Conservation (phyloP, 2,888 invertebrate genomes). For the Polydrusus cervinus region DNA sequence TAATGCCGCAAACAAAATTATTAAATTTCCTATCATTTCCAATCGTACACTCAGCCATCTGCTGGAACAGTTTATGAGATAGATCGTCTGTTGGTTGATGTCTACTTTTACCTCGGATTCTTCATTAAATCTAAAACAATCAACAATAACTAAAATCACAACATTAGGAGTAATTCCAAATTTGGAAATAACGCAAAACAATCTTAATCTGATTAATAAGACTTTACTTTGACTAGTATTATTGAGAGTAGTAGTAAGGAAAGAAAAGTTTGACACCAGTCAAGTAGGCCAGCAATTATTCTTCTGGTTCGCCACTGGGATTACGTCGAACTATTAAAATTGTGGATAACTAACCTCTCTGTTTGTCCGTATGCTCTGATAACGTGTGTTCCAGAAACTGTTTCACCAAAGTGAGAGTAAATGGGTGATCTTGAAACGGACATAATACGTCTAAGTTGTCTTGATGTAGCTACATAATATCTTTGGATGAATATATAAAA, state of each 20-base stretch:
- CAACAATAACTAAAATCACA: no score
- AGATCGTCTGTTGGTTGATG: constrained; percentile 92
- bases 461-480: constrained; percentile 93
- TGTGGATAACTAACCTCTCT: constrained; percentile 76
- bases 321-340: no score
- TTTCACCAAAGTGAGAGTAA: constrained; percentile 97
- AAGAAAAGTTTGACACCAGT: no score
- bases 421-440: constrained; percentile 96
- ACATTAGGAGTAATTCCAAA: no score
- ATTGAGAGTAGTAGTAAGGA: no score
- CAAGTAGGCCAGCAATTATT: no score
- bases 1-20: constrained; percentile 94
- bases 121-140: constrained; percentile 79
- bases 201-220: no score
- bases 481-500: constrained; percentile 91
- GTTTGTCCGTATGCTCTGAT: constrained; percentile 90
- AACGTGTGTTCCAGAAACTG: constrained; percentile 87
- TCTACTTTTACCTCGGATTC: constrained; percentile 94
- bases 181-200: no score
- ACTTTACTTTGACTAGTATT: no score
- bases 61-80: constrained; percentile 92
- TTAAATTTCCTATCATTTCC: constrained; percentile 96
- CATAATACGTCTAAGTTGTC: constrained; percentile 94
- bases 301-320: no score
- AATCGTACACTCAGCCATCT: constrained; percentile 95